These are phyloP conservation scores for Austrofundulus limnaeus DNA, from an alignment of 2,113 vertebrate genomes.

Conservation along the genomic window DNA sequence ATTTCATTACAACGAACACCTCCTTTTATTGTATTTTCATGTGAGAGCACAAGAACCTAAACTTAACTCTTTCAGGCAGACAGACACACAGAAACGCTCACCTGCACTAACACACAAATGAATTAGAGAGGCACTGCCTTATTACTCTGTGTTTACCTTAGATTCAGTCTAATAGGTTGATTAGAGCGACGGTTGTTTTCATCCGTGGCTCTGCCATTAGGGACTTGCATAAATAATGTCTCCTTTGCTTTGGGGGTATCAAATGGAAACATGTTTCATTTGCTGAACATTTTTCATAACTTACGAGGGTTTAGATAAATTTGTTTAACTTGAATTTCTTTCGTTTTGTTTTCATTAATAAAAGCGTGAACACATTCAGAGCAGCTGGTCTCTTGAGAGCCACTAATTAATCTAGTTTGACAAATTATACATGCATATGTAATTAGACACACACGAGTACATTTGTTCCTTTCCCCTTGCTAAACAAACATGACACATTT, in stretches of 20 bases:
- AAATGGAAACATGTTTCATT: neutral
- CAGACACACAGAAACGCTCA: no score
- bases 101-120: slow-evolving; percentile 3
- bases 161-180: slow-evolving; percentile 45
- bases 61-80: no score
- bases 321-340: neutral
- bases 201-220: slow-evolving; percentile 27
- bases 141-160: slow-evolving; percentile 61
- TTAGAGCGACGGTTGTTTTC: slow-evolving; percentile 59
- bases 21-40: no score
- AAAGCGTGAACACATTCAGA: no score
- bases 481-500: neutral
- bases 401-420: neutral
- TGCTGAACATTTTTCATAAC: neutral
- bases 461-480: neutral
- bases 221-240: slow-evolving; percentile 22
- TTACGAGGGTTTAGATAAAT: neutral
- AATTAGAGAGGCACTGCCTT: slow-evolving; percentile 29
- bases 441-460: neutral
- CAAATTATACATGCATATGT: neutral
- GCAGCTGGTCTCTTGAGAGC: slow-evolving; percentile 36
- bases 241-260: slow-evolving; percentile 12
- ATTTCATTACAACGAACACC: no score
- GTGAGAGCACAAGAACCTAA: no score
- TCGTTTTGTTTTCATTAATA: neutral